Conservation (phyloP, 2,797 vertebrate species). For the Gobio occitaniae region DNA sequence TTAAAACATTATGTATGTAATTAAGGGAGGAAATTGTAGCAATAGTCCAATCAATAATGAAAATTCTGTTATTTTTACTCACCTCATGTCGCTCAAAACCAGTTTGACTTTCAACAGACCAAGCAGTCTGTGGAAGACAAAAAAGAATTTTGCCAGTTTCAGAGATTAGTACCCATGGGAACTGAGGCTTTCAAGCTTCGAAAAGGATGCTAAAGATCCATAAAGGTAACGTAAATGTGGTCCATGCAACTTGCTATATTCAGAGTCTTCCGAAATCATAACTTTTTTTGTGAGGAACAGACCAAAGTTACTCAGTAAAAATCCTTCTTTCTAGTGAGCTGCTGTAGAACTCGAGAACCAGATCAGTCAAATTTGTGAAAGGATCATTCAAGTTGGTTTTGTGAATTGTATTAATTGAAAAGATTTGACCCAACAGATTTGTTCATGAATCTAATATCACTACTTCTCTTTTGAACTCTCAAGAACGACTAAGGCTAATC, state of each 20-base stretch:
- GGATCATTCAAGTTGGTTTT: neutral
- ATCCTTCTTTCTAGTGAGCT: neutral
- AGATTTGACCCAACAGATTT: neutral
- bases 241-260: neutral
- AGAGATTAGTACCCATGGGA: neutral
- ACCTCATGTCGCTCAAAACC: neutral
- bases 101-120: neutral
- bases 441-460: neutral
- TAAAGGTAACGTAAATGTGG: neutral
- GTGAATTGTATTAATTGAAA: neutral
- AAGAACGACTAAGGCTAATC: neutral
- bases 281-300: neutral
- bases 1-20: slow-evolving; percentile 31
- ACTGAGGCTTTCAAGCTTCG: neutral
- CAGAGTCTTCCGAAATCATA: neutral
- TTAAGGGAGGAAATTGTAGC: slow-evolving; percentile 23
- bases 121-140: neutral
- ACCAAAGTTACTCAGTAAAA: neutral
- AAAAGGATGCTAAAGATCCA: neutral
- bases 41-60: slow-evolving; percentile 26
- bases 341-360: neutral
- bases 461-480: neutral
- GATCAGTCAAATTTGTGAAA: neutral
- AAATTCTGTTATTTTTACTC: slow-evolving; percentile 27
- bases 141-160: slow-evolving; percentile 1